A percentile compares a stretch with the other conserved stretches of the same genome.
phyloP scores from a whole-genome alignment of 2,888 invertebrate species.

The Lasioglossum marginatum region DNA sequence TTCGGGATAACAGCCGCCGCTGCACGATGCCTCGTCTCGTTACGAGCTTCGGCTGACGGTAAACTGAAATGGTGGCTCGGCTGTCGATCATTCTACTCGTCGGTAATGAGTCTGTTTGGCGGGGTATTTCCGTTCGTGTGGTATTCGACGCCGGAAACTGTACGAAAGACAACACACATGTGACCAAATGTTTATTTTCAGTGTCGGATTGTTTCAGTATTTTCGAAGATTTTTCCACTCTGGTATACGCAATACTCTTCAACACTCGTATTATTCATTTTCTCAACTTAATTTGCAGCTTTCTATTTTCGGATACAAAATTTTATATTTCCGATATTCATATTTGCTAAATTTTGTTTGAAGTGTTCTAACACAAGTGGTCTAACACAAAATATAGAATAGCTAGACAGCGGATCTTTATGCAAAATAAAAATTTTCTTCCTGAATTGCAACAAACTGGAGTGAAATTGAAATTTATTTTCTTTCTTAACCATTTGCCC shows the following conservation, averaged over 20 bases:
- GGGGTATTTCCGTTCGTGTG: not conserved
- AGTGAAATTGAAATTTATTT: no score
- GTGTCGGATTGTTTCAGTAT: not conserved
- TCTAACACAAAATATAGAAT: no score
- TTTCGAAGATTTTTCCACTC: not conserved
- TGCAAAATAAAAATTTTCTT: no score
- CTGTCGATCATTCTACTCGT: constrained; percentile 36
- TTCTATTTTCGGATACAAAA: not conserved
- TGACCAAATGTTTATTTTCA: not conserved
- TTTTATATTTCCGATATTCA: not conserved
- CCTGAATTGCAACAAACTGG: no score
- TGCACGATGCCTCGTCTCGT: constrained; percentile 25
- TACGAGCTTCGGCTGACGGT: constrained; percentile 38
- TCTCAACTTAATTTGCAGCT: not conserved
- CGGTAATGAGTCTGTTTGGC: constrained; percentile 29
- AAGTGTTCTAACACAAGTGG: no score
- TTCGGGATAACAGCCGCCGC: constrained; percentile 27
- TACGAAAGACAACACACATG: not conserved
- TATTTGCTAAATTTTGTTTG: not conserved
- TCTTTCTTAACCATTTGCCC: no score
- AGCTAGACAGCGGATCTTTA: no score
- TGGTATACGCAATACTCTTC: not conserved
- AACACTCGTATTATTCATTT: not conserved
- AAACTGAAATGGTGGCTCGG: constrained; percentile 19
- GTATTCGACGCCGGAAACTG: not conserved